A percentile compares a stretch with the other conserved stretches of the same genome.
Evolutionary conservation across 2,113 vertebrate genomes (phyloP).

Genomic region (Origma solitaria): DNA sequence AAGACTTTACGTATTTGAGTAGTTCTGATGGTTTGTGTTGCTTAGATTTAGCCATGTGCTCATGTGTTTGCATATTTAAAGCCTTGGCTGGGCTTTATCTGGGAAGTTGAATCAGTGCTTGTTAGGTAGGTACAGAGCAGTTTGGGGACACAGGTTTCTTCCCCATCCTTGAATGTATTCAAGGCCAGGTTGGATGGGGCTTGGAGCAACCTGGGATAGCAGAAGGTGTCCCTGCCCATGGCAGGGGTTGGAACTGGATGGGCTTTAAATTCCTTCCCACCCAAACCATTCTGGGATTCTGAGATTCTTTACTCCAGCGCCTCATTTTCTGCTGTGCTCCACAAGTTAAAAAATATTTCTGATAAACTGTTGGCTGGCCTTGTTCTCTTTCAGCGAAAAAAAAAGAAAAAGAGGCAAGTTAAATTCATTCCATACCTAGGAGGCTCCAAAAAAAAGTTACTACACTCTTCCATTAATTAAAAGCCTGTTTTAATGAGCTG

Average conservation of each 20-base stretch:
- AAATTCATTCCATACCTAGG: neutral
- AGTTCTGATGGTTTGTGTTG: neutral
- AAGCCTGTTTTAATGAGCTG: neutral
- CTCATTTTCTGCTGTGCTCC: neutral
- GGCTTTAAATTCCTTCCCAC: neutral
- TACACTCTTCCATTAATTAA: neutral
- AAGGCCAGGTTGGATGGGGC: fast-evolving
- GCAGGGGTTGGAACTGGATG: neutral
- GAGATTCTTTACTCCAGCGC: neutral
- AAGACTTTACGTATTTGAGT: neutral
- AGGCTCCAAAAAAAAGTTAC: neutral
- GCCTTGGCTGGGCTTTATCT: neutral
- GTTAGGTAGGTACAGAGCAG: neutral
- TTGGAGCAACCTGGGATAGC: neutral
- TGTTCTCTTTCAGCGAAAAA: neutral
- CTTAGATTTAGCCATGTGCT: neutral
- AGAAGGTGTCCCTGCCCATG: neutral
- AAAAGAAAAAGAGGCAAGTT: neutral
- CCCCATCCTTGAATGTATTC: neutral
- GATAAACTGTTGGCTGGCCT: neutral
- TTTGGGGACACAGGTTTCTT: neutral
- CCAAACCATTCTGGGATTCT: neutral
- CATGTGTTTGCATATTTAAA: neutral
- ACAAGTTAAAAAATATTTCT: neutral
- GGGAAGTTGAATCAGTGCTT: neutral